phyloP scores from a whole-genome alignment of 2,888 invertebrate species.

The Philopedon plagiatum region DNA sequence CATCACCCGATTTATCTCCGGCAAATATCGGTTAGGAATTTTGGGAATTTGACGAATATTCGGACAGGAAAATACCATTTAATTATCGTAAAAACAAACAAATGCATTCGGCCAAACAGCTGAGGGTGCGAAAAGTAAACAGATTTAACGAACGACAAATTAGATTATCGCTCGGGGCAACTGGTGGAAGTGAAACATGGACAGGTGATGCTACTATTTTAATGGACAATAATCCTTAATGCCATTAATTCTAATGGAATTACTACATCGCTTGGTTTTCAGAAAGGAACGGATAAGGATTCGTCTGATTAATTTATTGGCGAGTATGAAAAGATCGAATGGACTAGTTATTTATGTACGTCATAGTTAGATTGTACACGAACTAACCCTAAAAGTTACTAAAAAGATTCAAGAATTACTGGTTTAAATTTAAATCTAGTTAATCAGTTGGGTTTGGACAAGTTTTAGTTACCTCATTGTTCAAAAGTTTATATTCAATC shows the following conservation, averaged over 20 bases:
- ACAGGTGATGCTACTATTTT: slow-evolving; percentile 26
- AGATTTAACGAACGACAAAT: slow-evolving; percentile 39
- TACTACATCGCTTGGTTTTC: slow-evolving; percentile 26
- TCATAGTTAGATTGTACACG: too few relatives aligned
- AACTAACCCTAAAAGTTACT: too few relatives aligned
- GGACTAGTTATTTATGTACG: background rate
- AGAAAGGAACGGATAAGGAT: slow-evolving; percentile 8
- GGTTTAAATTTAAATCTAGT: too few relatives aligned
- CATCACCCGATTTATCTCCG: background rate
- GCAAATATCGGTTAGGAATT: background rate
- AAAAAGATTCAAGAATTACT: too few relatives aligned
- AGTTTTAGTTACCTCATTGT: too few relatives aligned
- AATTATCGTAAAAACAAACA: slow-evolving; percentile 25
- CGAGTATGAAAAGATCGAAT: background rate
- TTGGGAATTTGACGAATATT: background rate
- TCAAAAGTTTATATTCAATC: too few relatives aligned
- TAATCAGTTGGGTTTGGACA: too few relatives aligned
- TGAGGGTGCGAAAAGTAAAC: slow-evolving; percentile 35
- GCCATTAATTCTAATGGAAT: slow-evolving; percentile 48
- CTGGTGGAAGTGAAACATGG: slow-evolving; percentile 38
- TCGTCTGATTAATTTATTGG: slow-evolving; percentile 11
- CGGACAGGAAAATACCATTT: background rate
- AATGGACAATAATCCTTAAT: slow-evolving; percentile 43
- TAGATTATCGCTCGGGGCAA: slow-evolving; percentile 47
- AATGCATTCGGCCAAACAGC: slow-evolving; percentile 31